These are phyloP conservation scores for Nephrotoma flavescens DNA, from an alignment of 2,888 invertebrate species.

Conservation along the genomic window DNA sequence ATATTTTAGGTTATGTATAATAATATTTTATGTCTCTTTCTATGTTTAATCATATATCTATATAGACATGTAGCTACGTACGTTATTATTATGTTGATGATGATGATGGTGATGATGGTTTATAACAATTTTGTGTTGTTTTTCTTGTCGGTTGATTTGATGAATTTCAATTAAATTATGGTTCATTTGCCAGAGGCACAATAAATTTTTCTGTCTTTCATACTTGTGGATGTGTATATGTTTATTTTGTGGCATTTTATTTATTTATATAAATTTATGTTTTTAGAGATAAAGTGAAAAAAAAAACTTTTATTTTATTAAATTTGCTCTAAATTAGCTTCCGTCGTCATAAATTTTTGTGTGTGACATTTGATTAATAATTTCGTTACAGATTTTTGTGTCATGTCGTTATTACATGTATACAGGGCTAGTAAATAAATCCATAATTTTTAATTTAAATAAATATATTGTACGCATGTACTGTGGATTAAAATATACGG, in stretches of 20 bases:
- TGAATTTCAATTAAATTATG: background rate
- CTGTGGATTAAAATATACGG: background rate
- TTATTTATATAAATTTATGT: background rate
- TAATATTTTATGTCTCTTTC: too few species aligned
- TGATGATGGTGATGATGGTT: background rate
- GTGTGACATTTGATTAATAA: background rate
- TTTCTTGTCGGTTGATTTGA: background rate
- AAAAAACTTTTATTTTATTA: background rate
- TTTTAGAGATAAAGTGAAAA: background rate
- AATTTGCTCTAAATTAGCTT: background rate
- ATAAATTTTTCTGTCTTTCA: background rate
- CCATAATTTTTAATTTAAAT: background rate
- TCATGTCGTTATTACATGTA: background rate
- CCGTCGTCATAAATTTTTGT: background rate
- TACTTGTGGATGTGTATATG: background rate
- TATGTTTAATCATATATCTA: too few species aligned
- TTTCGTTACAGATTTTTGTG: background rate
- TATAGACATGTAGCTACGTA: too few species aligned
- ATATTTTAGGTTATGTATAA: too few species aligned
- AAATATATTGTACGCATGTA: background rate
- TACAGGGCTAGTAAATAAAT: background rate
- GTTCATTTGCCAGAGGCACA: background rate
- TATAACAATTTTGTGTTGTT: background rate
- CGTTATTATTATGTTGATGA: background rate
- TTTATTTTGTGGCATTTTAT: background rate